These are phyloP conservation scores for Coregonus ussuriensis DNA, from an alignment of 2,797 vertebrate genomes.

Conservation along the genomic window DNA sequence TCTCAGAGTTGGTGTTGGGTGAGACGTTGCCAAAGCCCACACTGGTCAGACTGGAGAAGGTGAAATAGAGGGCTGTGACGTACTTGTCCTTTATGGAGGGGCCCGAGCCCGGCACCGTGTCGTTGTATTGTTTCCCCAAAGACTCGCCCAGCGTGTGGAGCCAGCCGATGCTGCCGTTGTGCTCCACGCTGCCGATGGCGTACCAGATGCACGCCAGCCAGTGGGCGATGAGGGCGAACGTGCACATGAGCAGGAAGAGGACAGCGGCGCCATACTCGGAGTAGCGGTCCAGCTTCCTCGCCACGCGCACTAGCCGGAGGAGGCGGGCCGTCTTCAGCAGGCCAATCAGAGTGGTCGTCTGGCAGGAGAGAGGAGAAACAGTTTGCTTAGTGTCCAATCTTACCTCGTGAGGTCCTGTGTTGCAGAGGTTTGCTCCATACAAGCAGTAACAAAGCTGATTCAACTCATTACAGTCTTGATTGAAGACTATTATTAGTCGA, in stretches of 20 bases:
- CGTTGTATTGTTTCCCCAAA: conserved; percentile 87
- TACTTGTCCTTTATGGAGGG: conserved; percentile 97
- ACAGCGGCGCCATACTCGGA: conserved; percentile 92
- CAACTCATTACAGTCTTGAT: too few species aligned
- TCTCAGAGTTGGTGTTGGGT: conserved; percentile 96
- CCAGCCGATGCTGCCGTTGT: conserved; percentile 87
- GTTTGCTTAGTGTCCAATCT: not conserved
- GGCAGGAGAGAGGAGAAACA: conserved; percentile 2
- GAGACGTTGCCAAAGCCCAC: conserved; percentile 97
- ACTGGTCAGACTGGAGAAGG: conserved; percentile 98
- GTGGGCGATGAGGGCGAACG: conserved; percentile 92
- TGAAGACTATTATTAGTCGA: too few species aligned
- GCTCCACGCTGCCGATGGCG: conserved; percentile 89
- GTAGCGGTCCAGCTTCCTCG: conserved; percentile 92
- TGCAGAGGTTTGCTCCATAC: too few species aligned
- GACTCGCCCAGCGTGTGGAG: conserved; percentile 90
- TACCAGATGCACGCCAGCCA: conserved; percentile 98
- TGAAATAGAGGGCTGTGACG: conserved; percentile 96
- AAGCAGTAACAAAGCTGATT: too few species aligned
- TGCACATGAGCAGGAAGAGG: conserved; percentile 95
- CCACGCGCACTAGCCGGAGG: conserved; percentile 89
- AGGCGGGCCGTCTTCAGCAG: conserved; percentile 93
- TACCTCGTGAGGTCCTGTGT: not conserved
- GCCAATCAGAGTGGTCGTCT: conserved; percentile 92
- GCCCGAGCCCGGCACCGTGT: conserved; percentile 74